A percentile compares a stretch with the other conserved stretches of the same genome.
These are phyloP conservation scores for Pegea sp. DNA, from an alignment of 23 tunicate genomes.

Conservation along the genomic window DNA sequence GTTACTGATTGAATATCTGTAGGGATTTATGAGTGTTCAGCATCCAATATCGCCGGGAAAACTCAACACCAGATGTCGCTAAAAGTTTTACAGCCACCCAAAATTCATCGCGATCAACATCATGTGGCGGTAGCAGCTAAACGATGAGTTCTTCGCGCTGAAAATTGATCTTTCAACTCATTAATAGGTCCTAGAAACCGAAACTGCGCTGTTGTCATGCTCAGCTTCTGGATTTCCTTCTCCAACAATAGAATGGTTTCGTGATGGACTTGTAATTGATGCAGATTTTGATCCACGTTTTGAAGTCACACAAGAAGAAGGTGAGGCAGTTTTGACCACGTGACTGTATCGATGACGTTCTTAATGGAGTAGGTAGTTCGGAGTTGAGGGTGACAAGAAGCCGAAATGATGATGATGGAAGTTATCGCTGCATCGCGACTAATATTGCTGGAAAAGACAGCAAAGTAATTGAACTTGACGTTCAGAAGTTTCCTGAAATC, in stretches of 20 bases:
- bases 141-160: no score
- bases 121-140: no score
- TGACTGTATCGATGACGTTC: no score
- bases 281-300: no score
- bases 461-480: conserved; percentile 32
- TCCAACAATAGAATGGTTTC: conserved; percentile 73
- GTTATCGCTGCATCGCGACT: conserved; percentile 38
- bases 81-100: conserved; percentile 46
- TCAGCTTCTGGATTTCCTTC: conserved; percentile 62
- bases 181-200: no score
- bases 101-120: no score
- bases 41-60: conserved; percentile 67
- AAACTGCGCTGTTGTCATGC: no score
- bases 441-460: conserved; percentile 63
- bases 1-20: neutral
- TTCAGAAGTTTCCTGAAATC: conserved; percentile 41
- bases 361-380: no score
- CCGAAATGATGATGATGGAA: conserved; percentile 42
- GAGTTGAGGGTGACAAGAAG: neutral
- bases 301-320: no score
- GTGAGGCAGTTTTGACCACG: no score
- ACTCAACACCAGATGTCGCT: conserved; percentile 24
- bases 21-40: conserved; percentile 70
- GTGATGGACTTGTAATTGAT: no score
- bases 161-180: no score